Base-by-base conservation (phyloP, 2,797 vertebrate genomes). In the Pyrocephalus nanus region DNA sequence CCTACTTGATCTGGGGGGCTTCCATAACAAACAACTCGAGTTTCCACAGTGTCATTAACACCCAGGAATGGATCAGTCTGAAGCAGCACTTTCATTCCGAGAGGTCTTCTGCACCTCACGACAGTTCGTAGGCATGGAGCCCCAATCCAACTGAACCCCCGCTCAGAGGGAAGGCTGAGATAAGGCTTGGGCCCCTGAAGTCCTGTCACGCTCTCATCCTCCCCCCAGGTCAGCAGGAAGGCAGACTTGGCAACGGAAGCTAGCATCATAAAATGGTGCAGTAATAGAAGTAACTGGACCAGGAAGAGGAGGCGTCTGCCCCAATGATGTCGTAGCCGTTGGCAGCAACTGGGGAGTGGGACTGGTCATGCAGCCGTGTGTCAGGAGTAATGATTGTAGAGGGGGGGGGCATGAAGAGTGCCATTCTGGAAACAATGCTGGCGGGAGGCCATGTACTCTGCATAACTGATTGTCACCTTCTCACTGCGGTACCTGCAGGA, bases 381-480 rank as follows among this genome's bases (percentile, higher is more conserved):
- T 98, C 98, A 98, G 98, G 98, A 98, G 98, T 98, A 98, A 98
- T 98, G 98, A 98, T 98, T 98, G 98, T 98, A 98, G 95, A 98
- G 98, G 97, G 98, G 98, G 1, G 98, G 98, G 96, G 98, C 98
- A 97, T 98, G 98, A 97, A 98, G 98, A 97, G 98, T 97, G 97
- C 98, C 98, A 67, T 98, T 98, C 97, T 98, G 98, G 96, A 98
- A 98, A 97, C 97, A 98, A 82, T 98, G 98, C 92, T 98, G 98
- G 79, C 98, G 98, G 93, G 98, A 98, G 97, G 98, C 98, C 97
- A 98, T 98, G 93, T 98, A 98, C 70, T 98, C 98, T 93, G 98
- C 98, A 18, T 98, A 98, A 97, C 98, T 98, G 98, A 98, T 98
- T 98, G 98, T 98, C 98, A 98, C 98, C 97, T 98, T 98, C 97